phyloP scores from a whole-genome alignment of 2,113 vertebrate species.

The Myotis lucifugus region DNA sequence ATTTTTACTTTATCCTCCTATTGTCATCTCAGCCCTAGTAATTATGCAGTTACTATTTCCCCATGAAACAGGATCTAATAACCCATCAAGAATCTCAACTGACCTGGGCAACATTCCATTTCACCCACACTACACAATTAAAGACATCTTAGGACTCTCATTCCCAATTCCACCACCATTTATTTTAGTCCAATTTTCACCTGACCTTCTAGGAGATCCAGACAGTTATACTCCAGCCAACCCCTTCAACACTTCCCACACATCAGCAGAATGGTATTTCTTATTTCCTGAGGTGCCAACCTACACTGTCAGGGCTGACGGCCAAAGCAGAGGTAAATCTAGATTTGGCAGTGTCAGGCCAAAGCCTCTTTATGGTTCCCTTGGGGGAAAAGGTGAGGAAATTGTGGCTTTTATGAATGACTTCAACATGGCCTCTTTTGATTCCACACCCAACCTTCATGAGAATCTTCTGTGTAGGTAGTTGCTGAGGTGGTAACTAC shows the following conservation, averaged over 20 bases:
- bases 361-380: neutral
- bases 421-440: neutral
- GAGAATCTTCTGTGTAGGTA: neutral
- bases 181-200: neutral
- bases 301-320: neutral
- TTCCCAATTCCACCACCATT: neutral
- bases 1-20: neutral
- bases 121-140: neutral
- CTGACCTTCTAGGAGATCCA: slow-evolving; percentile 12
- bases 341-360: neutral
- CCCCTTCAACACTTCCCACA: neutral
- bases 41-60: neutral
- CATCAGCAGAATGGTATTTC: neutral
- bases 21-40: neutral
- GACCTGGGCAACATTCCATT: neutral
- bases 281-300: neutral
- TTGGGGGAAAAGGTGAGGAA: neutral
- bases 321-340: neutral
- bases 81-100: neutral
- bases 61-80: neutral
- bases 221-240: slow-evolving; percentile 39
- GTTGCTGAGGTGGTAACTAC: neutral
- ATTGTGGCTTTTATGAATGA: neutral
- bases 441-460: neutral
- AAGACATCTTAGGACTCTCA: neutral